Conservation (phyloP, 2,113 vertebrate genomes). For the Rhinolophus sinicus region DNA sequence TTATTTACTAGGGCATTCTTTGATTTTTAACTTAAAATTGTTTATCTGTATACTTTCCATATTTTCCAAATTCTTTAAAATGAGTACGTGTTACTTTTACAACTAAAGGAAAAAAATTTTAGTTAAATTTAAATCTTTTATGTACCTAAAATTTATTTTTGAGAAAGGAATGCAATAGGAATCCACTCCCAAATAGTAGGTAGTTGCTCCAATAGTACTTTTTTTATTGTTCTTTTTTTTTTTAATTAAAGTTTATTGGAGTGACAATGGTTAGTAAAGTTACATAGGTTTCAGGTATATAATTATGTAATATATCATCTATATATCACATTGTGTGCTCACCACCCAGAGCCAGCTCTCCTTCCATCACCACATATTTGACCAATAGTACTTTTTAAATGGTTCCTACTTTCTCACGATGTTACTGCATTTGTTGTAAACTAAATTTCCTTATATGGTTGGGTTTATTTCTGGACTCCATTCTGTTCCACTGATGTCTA, state of each 20-base stretch:
- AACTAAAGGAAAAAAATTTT: neutral
- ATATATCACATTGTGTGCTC: no score
- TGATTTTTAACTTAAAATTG: constrained; percentile 28
- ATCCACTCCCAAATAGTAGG: neutral
- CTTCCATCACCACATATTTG: no score
- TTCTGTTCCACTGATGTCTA: neutral
- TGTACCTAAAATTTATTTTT: constrained; percentile 22
- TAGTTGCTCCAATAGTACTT: neutral
- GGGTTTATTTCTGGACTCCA: constrained; percentile 22
- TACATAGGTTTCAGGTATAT: no score
- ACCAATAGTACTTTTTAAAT: constrained; percentile 14
- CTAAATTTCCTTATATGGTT: neutral
- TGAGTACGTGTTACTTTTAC: constrained; percentile 19
- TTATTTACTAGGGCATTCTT: neutral
- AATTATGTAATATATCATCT: no score
- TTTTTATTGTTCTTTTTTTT: neutral
- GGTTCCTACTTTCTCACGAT: neutral
- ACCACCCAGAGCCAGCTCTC: no score
- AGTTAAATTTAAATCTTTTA: constrained; percentile 38
- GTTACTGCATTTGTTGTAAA: neutral
- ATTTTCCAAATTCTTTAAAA: constrained; percentile 36
- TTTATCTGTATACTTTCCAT: neutral
- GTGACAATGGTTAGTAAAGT: no score
- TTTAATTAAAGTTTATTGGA: no score
- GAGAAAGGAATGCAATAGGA: constrained; percentile 29